Percentiles rank a stretch among this genome's conserved stretches.
Evolutionary conservation across 2,797 vertebrate genomes (phyloP).

Genomic region (Fistularia commersonii): DNA sequence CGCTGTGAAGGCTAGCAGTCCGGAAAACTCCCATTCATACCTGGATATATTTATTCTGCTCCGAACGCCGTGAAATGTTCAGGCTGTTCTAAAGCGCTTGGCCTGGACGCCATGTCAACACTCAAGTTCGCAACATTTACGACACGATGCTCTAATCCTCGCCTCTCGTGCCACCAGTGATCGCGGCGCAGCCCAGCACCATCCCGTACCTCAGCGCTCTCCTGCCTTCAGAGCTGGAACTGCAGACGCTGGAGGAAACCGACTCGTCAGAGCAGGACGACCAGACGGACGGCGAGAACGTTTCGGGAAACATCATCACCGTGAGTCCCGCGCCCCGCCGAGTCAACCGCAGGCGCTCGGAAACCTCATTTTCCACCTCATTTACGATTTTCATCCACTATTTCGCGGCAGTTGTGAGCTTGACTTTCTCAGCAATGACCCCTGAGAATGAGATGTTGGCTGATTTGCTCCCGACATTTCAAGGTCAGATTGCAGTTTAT

Average conservation of each 20-base stretch:
- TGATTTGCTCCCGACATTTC: too few relatives aligned
- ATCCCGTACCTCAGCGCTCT: conserved; percentile 95
- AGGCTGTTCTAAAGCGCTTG: too few relatives aligned
- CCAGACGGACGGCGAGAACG: conserved; percentile 92
- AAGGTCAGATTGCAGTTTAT: too few relatives aligned
- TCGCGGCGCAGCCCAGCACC: conserved; percentile 85
- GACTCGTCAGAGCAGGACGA: conserved; percentile 98
- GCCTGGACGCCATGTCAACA: too few relatives aligned
- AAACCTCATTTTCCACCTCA: neutral
- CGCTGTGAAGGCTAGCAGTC: too few relatives aligned
- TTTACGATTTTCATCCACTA: neutral
- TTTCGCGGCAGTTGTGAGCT: neutral
- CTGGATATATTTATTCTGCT: too few relatives aligned
- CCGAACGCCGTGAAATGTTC: too few relatives aligned
- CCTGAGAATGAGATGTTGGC: too few relatives aligned
- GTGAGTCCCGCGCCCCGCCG: conserved; percentile 47
- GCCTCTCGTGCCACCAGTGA: conserved; percentile 74
- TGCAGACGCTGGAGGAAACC: conserved; percentile 94
- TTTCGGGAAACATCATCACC: conserved; percentile 76
- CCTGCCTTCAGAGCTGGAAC: conserved; percentile 93
- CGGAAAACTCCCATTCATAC: too few relatives aligned
- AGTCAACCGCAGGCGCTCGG: neutral
- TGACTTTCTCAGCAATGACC: too few relatives aligned
- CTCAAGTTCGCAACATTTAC: neutral
- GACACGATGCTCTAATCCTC: neutral